These are phyloP conservation scores for Tyrophagus putrescentiae DNA, from an alignment of 1,140 invertebrate species.

Conservation along the genomic window DNA sequence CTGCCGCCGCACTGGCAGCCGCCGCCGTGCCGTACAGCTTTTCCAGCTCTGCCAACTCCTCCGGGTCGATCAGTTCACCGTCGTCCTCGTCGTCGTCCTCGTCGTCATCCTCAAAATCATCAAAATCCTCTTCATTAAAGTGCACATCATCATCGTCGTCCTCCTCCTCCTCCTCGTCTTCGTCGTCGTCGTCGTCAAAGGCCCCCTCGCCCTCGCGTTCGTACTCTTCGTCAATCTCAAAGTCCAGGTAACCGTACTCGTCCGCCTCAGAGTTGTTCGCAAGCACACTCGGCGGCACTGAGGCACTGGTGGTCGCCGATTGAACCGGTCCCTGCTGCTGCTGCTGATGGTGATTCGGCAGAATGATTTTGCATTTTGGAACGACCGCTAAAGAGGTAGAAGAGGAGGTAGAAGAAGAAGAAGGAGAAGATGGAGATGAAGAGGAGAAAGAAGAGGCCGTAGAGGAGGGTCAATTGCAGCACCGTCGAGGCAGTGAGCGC, in stretches of 20 bases:
- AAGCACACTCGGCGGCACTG: not conserved
- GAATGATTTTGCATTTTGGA: no score
- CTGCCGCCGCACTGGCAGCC: no score
- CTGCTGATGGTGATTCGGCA: no score
- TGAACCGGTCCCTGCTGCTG: no score
- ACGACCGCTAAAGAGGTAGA: no score
- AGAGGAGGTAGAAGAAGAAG: no score
- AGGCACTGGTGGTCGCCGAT: not conserved
- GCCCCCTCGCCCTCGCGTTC: conserved; percentile 13
- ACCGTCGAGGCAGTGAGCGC: no score
- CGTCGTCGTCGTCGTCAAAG: no score
- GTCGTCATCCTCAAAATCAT: not conserved
- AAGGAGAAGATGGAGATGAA: no score
- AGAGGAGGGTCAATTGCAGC: no score
- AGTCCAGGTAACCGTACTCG: conserved; percentile 2
- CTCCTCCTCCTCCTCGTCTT: conserved; percentile 5
- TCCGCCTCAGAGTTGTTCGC: not conserved
- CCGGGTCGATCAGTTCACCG: not conserved
- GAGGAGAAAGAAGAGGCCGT: no score
- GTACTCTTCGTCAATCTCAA: conserved; percentile 20
- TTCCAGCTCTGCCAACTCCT: not conserved
- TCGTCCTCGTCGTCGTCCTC: not conserved
- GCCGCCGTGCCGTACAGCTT: no score
- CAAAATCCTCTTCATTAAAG: not conserved
- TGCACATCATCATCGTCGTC: not conserved